Evolutionary conservation across 2,113 vertebrate genomes (phyloP), one percentile per base, ranked within the genome.

Genomic region (Cyprinodon tularosa): DNA sequence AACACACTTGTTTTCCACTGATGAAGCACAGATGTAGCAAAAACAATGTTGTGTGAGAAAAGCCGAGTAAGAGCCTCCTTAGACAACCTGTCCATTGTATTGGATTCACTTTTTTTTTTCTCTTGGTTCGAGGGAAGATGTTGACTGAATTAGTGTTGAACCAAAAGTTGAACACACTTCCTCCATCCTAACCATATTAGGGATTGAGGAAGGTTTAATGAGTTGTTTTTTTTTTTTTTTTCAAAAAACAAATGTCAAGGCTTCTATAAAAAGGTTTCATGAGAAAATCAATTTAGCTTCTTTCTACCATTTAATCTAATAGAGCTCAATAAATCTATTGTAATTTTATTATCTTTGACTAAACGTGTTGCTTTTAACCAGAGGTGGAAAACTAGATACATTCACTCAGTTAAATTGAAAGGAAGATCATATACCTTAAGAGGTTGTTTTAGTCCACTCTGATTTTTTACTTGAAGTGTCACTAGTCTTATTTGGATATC

Each of bases 21-120:
- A 88, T 82, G 77, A 91, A 87, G 76, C 76, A 75, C 86, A 85
- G 85, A 86, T 86, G 88, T 29, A 76, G 29, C 57, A 48, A 63
- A 15, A 66, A 68, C 81, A 29, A 67, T 39, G 62, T 69, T 74
- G 80, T 44, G 37, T 73, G 63, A 75, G 62, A 67, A 57, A 74
- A 68, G 84, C 68, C 67, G 57, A 79, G 70, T 45, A 62, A 64
- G 48, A 81, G 80, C 71, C 77, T 68, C 53, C 40, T 45, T 11
- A 69, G 76, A 90, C 86, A 88, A 86, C 84, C 68, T 71, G 15
- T 8, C n/a, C 69, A 57, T 72, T 83, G 83, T 76, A 62, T 88
- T 71, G 71, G 69, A 71, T 81, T 80, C 74, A 13, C 4, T 50
- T 44, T 76, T 62, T 69, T 50, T 39, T 36, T 38, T 38, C 22